phyloP scores from a whole-genome alignment of 2,797 vertebrate species.

The Orientallactaga sibirica region DNA sequence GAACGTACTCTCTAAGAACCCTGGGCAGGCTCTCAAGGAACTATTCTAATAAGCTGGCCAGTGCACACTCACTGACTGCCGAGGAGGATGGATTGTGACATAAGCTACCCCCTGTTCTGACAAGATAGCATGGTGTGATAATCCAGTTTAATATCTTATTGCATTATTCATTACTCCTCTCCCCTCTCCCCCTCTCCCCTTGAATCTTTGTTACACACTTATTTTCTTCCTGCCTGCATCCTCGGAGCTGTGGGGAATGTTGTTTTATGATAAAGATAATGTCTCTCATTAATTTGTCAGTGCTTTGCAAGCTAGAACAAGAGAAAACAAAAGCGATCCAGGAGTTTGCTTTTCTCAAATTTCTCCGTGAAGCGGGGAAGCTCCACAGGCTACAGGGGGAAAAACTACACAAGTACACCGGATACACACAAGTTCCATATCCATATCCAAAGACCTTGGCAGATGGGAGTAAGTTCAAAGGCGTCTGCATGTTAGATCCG shows the following conservation, averaged over 20 bases:
- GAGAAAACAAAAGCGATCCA: conserved; percentile 11
- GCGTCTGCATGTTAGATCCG: background rate
- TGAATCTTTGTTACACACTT: conserved; percentile 75
- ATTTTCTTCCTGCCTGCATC: conserved; percentile 70
- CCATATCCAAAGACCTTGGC: conserved; percentile 5
- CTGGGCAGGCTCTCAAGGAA: conserved; percentile 22
- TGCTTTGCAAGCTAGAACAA: conserved; percentile 54
- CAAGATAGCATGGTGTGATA: conserved; percentile 81
- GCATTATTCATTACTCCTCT: conserved; percentile 84
- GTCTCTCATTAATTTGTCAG: conserved; percentile 78
- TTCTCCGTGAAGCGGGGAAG: background rate
- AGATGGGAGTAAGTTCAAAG: conserved; percentile 24
- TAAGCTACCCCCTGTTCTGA: conserved; percentile 78
- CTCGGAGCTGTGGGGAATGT: conserved; percentile 59
- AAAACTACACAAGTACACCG: conserved; percentile 47
- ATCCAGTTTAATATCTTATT: conserved; percentile 82
- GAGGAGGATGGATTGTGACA: conserved; percentile 80
- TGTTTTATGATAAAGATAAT: conserved; percentile 79
- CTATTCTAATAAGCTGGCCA: conserved; percentile 78
- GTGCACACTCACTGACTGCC: conserved; percentile 62
- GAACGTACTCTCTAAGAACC: background rate
- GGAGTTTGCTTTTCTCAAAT: conserved; percentile 57
- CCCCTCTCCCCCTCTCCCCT: background rate
- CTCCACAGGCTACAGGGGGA: conserved; percentile 37
- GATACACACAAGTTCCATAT: conserved; percentile 7